Conservation (phyloP, 2,797 vertebrate genomes). For the Lycodopsis pacificus region DNA sequence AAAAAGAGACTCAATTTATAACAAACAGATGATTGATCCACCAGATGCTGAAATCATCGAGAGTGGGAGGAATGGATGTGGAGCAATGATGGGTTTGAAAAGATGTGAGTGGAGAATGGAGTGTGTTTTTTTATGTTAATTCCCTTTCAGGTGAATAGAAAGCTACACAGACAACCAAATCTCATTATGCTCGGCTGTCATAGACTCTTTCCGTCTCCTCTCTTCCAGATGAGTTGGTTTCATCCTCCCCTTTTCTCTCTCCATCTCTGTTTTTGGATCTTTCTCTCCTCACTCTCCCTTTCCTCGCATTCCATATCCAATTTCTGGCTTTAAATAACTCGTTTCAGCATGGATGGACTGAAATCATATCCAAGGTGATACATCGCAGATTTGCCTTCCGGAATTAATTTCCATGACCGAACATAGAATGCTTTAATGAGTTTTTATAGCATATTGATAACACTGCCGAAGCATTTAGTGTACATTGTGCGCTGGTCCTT, state of each 20-base stretch:
- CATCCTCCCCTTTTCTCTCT: slow-evolving; percentile 54
- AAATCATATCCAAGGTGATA: slow-evolving; percentile 79
- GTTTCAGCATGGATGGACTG: slow-evolving; percentile 80
- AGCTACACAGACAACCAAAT: slow-evolving; percentile 69
- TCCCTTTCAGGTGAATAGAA: slow-evolving; percentile 71
- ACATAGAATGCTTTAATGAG: slow-evolving; percentile 81
- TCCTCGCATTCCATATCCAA: slow-evolving; percentile 59
- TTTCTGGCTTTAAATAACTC: slow-evolving; percentile 81
- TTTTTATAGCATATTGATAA: slow-evolving; percentile 85
- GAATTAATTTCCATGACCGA: slow-evolving; percentile 82
- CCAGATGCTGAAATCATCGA: slow-evolving; percentile 53
- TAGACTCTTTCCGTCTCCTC: slow-evolving; percentile 69
- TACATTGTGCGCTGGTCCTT: slow-evolving; percentile 69
- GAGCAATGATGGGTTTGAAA: slow-evolving; percentile 52
- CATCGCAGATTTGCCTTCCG: slow-evolving; percentile 79
- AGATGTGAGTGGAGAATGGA: slow-evolving; percentile 43
- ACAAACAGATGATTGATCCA: slow-evolving; percentile 63
- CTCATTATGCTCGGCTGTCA: slow-evolving; percentile 74
- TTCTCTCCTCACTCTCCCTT: slow-evolving; percentile 5
- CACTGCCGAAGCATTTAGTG: slow-evolving; percentile 60
- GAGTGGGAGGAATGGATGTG: slow-evolving; percentile 37
- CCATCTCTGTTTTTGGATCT: slow-evolving; percentile 43
- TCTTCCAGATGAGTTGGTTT: slow-evolving; percentile 74
- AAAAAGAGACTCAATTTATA: slow-evolving; percentile 41
- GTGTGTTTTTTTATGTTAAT: slow-evolving; percentile 65